A percentile compares a stretch with the other conserved stretches of the same genome.
phyloP scores from a whole-genome alignment of 2,113 vertebrate species.

The Platichthys stellatus region DNA sequence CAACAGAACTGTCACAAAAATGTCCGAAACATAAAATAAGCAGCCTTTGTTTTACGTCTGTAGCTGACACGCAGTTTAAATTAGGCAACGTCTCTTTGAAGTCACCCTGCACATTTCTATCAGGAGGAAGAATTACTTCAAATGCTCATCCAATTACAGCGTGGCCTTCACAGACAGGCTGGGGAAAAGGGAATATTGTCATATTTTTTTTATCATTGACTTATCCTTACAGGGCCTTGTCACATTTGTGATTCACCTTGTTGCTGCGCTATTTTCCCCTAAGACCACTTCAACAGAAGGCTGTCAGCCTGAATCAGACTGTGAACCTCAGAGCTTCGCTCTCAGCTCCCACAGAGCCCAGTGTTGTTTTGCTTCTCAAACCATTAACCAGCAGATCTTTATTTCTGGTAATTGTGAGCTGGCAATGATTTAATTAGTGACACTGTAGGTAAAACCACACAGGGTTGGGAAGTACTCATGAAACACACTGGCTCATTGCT shows the following conservation, averaged over 20 bases:
- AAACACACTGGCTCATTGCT: not conserved
- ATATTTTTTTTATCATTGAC: conserved; percentile 56
- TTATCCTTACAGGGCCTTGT: conserved; percentile 29
- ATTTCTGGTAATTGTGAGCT: conserved; percentile 27
- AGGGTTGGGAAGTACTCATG: not conserved
- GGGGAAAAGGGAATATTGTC: conserved; percentile 19
- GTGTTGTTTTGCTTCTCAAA: conserved; percentile 38
- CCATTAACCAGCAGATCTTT: conserved; percentile 41
- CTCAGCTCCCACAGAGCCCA: conserved; percentile 30
- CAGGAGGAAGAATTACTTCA: not conserved
- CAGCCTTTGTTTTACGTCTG: conserved; percentile 38
- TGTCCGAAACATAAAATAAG: conserved; percentile 26
- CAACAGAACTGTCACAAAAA: conserved; percentile 37
- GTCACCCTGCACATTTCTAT: conserved; percentile 37
- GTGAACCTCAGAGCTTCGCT: conserved; percentile 20
- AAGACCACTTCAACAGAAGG: conserved; percentile 7
- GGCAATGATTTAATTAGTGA: conserved; percentile 34
- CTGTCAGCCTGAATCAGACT: conserved; percentile 49
- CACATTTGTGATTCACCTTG: conserved; percentile 53
- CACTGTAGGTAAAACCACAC: conserved; percentile 16
- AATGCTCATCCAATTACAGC: conserved; percentile 48
- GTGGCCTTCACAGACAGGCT: conserved; percentile 28
- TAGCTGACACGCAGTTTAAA: conserved; percentile 10
- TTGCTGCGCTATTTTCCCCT: conserved; percentile 21
- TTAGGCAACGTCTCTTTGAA: conserved; percentile 39